phyloP scores from a whole-genome alignment of 1,140 invertebrate species.

The Ips typographus region DNA sequence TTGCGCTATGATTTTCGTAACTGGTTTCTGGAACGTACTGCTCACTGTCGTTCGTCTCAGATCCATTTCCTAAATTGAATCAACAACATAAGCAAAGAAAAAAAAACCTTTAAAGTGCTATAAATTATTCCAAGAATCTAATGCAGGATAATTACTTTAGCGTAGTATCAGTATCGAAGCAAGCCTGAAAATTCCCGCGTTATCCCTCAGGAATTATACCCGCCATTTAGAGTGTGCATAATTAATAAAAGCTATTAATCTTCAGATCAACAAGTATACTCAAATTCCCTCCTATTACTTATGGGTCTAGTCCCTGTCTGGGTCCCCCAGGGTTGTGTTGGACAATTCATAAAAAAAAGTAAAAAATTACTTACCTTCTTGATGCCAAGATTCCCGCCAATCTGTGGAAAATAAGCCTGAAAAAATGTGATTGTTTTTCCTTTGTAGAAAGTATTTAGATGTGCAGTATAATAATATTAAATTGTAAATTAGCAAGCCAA shows the following conservation, averaged over 20 bases:
- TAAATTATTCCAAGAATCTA: conserved; percentile 21
- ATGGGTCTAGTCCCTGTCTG: background rate
- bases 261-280: conserved; percentile 11
- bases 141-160: conserved; percentile 26
- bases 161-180: conserved; percentile 12
- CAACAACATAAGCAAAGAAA: background rate
- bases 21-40: conserved; percentile 48
- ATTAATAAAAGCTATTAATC: conserved; percentile 8
- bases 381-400: conserved; percentile 52
- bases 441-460: conserved; percentile 9
- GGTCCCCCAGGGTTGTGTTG: background rate
- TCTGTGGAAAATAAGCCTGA: conserved; percentile 49
- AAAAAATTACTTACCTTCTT: conserved; percentile 47
- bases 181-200: conserved; percentile 15
- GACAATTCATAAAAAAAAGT: background rate
- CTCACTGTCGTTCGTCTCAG: conserved; percentile 50
- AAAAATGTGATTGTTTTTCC: conserved; percentile 33
- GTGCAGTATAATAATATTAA: too few species aligned
- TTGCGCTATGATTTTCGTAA: conserved; percentile 21
- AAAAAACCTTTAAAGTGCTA: conserved; percentile 10
- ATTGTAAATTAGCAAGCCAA: too few species aligned
- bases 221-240: conserved; percentile 19
- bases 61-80: conserved; percentile 46
- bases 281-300: background rate
- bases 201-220: conserved; percentile 17